Evolutionary conservation across 2,797 vertebrate genomes (phyloP).

Genomic region (Trichosurus vulpecula): DNA sequence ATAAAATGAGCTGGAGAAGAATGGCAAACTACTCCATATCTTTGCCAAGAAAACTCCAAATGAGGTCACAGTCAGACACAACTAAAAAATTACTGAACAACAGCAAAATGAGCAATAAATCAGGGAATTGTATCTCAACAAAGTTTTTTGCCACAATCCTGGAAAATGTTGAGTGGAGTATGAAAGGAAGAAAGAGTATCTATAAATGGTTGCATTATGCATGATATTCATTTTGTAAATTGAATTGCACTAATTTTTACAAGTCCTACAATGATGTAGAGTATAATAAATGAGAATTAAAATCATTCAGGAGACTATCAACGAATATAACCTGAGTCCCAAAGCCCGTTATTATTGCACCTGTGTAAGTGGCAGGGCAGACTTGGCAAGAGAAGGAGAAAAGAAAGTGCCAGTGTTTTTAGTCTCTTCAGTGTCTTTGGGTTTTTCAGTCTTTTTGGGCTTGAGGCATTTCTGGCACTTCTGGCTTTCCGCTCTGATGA

Average conservation of each 20-base stretch:
- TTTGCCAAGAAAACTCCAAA: neutral
- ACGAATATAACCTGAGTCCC: neutral
- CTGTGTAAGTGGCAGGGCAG: neutral
- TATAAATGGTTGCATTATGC: neutral
- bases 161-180: neutral
- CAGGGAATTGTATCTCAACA: neutral
- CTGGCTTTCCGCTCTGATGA: too few species aligned
- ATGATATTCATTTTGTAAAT: neutral
- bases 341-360: neutral
- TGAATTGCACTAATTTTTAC: neutral
- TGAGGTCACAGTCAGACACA: neutral
- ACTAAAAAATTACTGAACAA: neutral
- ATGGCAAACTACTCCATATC: neutral
- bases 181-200: neutral
- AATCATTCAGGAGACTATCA: neutral
- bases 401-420: neutral
- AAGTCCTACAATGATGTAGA: neutral
- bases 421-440: neutral
- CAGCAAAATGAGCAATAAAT: neutral
- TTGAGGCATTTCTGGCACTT: too few species aligned
- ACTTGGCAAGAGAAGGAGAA: neutral
- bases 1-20: neutral
- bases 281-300: neutral
- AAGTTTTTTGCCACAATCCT: neutral
- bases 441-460: neutral